A percentile compares a stretch with the other conserved stretches of the same genome.
Evolutionary conservation across 2,888 invertebrate species (phyloP).

Genomic region (Nomada lathburiana): DNA sequence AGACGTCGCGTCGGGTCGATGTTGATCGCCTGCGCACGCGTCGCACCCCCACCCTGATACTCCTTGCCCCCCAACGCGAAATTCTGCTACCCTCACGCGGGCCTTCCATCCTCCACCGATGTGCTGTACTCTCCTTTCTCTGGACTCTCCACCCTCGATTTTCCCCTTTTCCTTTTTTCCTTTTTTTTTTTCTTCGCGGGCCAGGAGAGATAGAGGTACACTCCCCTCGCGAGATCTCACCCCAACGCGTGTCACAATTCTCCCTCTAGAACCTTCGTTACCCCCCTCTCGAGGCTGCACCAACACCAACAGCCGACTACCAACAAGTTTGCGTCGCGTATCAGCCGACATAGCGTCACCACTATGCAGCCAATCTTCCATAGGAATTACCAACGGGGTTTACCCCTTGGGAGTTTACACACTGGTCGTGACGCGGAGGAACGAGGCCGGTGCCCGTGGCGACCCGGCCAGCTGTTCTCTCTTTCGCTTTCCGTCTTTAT

Average conservation of each 20-base stretch:
- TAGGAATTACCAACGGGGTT: constrained; percentile 65
- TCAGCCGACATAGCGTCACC: constrained; percentile 65
- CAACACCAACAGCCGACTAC: constrained; percentile 50
- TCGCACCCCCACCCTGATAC: constrained; percentile 51
- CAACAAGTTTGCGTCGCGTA: constrained; percentile 68
- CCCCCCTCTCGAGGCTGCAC: constrained; percentile 22
- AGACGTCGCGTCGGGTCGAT: constrained; percentile 75
- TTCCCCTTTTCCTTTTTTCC: constrained; percentile 28
- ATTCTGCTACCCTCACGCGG: constrained; percentile 24
- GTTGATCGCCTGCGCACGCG: constrained; percentile 75
- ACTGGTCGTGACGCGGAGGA: constrained; percentile 56
- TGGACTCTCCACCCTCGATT: constrained; percentile 53
- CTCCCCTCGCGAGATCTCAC: constrained; percentile 31
- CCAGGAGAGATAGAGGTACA: constrained; percentile 48
- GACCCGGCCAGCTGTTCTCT: constrained; percentile 67
- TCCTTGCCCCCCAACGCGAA: neutral
- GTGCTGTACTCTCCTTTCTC: constrained; percentile 30
- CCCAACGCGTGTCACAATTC: neutral
- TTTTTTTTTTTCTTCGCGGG: constrained; percentile 23
- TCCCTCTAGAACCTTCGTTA: too few species aligned
- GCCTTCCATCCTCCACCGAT: constrained; percentile 25
- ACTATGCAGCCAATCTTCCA: constrained; percentile 70
- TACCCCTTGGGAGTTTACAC: constrained; percentile 56
- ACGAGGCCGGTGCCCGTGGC: constrained; percentile 55
- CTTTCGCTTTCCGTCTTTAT: constrained; percentile 51